Conservation (phyloP, 2,113 vertebrate genomes). For the Actinemys pallida region DNA sequence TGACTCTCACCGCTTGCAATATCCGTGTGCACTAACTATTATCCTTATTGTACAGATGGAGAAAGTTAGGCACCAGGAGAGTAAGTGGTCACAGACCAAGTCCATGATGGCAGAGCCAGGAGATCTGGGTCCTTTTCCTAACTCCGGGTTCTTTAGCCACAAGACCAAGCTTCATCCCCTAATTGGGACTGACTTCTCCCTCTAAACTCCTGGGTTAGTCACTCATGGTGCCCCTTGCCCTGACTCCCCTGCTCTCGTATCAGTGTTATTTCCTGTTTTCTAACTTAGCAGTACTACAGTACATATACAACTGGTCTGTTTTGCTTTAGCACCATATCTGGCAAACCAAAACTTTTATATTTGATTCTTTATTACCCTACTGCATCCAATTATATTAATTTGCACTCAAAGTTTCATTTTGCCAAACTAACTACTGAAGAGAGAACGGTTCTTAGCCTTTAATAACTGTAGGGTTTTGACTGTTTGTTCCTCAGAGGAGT, state of each 20-base stretch:
- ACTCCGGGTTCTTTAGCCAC: background rate
- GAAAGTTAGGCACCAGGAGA: slow-evolving; percentile 15
- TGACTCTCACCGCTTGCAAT: slow-evolving; percentile 7
- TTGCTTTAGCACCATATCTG: background rate
- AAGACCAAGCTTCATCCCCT: background rate
- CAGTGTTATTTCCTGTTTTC: background rate
- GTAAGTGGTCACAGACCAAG: slow-evolving; percentile 30
- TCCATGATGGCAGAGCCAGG: background rate
- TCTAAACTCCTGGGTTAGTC: background rate
- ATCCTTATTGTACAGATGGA: slow-evolving; percentile 9
- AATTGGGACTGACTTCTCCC: fast-evolving
- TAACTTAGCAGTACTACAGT: background rate
- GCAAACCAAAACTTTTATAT: background rate
- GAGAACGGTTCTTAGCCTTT: slow-evolving; percentile 3
- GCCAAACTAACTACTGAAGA: slow-evolving; percentile 32
- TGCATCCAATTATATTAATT: background rate
- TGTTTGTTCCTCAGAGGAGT: background rate
- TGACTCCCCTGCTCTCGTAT: background rate
- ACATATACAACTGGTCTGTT: fast-evolving
- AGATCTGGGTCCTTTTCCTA: background rate
- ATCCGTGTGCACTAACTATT: slow-evolving; percentile 15
- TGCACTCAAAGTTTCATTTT: background rate
- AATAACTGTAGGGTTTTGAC: background rate
- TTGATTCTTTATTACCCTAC: background rate
- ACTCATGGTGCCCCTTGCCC: background rate